Conservation (phyloP, 2,888 invertebrate species). For the Gymnosoma rotundatum region DNA sequence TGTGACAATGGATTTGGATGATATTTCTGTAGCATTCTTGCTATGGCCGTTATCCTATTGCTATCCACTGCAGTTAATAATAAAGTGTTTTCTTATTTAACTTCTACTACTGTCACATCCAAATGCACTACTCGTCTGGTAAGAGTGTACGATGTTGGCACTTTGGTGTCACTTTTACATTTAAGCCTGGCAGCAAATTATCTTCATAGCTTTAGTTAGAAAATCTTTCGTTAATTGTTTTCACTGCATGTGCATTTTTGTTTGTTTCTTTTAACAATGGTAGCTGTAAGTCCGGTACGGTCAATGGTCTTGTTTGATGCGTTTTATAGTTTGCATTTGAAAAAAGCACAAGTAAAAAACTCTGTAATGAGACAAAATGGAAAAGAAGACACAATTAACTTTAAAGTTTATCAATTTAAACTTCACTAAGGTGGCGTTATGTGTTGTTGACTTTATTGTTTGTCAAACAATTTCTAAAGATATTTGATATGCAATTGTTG, state of each 20-base stretch:
- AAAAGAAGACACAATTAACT: slow-evolving; percentile 53
- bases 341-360: slow-evolving; percentile 56
- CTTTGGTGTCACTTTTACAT: slow-evolving; percentile 70
- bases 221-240: slow-evolving; percentile 63
- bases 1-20: slow-evolving; percentile 82
- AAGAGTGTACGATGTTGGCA: slow-evolving; percentile 61
- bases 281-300: slow-evolving; percentile 67
- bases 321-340: slow-evolving; percentile 59
- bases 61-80: slow-evolving; percentile 47
- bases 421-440: slow-evolving; percentile 70
- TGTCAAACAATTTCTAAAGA: slow-evolving; percentile 50
- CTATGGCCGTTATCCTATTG: slow-evolving; percentile 67
- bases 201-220: slow-evolving; percentile 58
- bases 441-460: slow-evolving; percentile 59
- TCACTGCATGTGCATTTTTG: slow-evolving; percentile 30
- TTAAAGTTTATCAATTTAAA: slow-evolving; percentile 71
- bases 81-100: slow-evolving; percentile 41
- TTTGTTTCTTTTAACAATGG: slow-evolving; percentile 60
- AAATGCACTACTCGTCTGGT: not conserved
- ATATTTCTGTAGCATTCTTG: slow-evolving; percentile 82
- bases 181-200: slow-evolving; percentile 61
- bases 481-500: slow-evolving; percentile 63
- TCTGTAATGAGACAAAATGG: slow-evolving; percentile 65
- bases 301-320: slow-evolving; percentile 73
- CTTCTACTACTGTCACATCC: slow-evolving; percentile 11